Percentiles rank a stretch among this genome's conserved stretches.
Conservation (phyloP, 2,797 vertebrate genomes). For the Trachurus trachurus region DNA sequence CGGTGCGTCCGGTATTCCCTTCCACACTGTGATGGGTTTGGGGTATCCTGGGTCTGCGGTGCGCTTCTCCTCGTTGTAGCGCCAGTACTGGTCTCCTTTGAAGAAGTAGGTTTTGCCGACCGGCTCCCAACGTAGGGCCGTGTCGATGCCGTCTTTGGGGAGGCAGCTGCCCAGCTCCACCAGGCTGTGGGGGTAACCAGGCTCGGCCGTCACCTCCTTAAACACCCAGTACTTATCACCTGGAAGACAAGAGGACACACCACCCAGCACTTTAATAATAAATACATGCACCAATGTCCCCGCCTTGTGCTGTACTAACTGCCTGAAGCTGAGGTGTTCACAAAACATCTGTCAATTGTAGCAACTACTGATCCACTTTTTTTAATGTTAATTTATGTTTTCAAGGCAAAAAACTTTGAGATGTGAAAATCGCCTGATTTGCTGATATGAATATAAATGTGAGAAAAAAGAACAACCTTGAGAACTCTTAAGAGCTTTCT, state of each 20-base stretch:
- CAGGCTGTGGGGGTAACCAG: constrained; percentile 95
- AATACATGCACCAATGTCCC: too few species aligned
- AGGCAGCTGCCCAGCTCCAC: constrained; percentile 93
- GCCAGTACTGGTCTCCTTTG: constrained; percentile 98
- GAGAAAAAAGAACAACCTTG: neutral
- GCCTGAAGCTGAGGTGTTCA: too few species aligned
- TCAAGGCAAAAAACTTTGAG: neutral
- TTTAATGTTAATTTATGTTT: neutral
- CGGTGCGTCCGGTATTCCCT: constrained; percentile 93
- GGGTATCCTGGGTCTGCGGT: constrained; percentile 95
- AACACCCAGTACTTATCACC: constrained; percentile 99
- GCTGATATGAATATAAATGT: neutral
- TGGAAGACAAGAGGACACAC: constrained; percentile 49
- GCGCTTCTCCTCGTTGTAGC: constrained; percentile 95
- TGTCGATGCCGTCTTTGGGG: constrained; percentile 95
- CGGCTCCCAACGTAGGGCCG: constrained; percentile 95
- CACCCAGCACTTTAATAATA: neutral
- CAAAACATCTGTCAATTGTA: too few species aligned
- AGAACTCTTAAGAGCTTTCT: neutral
- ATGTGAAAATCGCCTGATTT: neutral
- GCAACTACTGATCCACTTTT: too few species aligned
- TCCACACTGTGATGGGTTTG: constrained; percentile 96
- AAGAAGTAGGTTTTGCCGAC: constrained; percentile 99
- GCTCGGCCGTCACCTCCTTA: constrained; percentile 94
- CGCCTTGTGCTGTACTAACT: too few species aligned